Base-by-base conservation (phyloP, 2,113 vertebrate species). In the Theristicus caerulescens region DNA sequence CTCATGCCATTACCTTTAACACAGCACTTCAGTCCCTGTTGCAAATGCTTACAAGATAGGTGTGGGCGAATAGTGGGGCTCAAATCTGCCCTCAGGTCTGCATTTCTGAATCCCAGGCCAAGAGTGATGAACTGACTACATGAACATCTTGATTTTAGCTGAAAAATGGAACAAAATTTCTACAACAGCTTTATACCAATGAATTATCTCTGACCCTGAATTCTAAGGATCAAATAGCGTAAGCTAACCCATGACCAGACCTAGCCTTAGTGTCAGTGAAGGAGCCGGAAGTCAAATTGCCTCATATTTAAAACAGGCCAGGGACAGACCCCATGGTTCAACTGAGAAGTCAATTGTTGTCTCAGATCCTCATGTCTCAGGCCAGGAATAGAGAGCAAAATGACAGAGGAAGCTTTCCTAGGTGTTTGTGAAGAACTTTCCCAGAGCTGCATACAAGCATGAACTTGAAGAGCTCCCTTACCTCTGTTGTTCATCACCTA, bases 51-150 rank as follows among this genome's bases (percentile, higher is more conserved):
- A 27, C 27, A 57, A 61, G 32, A 65, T 10, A 1, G 15, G 5
- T 6, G 4, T 1, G 1, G 5, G 8, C 17, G 2, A 59, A 85
- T 1, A 65, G 16, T 3, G 6, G 13, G 29, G 11, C 26, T 70
- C 38, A 64, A 31, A 59, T 22, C 27, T 82, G 27, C 71, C 24
- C 14, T 66, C 16, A 44, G 31, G 16, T 52, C 34, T 4, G 5
- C 8, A 42, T 65, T 72, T 78, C 67, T 74, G 42, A 85, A 58
- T 64, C 42, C 31, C 57, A 34, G 18, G 13, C 13, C 7, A 82
- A 85, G 8, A 32, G 57, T 31, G 11, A n/a, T n/a, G 20, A 55
- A 67, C 22, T 42, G 5, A 34, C 29, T 31, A 57, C 14, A 27
- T 9, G 7, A 69, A 34, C 12, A 44, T 25, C 26, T 79, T 73